Evolutionary conservation across 2,797 vertebrate species (phyloP).

Genomic region (Myripristis murdjan): DNA sequence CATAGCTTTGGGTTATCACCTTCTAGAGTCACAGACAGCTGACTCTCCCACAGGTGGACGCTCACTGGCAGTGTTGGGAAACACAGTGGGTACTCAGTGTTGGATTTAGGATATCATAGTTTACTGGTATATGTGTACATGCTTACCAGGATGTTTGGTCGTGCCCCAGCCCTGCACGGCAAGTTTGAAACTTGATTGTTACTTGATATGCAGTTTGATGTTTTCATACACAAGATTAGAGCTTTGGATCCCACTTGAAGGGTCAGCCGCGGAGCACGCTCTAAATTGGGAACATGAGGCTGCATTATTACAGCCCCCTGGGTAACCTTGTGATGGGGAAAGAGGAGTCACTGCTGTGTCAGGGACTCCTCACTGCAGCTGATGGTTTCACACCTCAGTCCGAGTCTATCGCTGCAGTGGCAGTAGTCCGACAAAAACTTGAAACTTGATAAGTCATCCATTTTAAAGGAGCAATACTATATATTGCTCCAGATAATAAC

Average conservation of each 20-base stretch:
- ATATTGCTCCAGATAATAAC: no score
- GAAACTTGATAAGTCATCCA: no score
- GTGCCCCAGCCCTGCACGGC: constrained; percentile 12
- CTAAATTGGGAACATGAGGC: constrained; percentile 60
- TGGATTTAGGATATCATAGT: constrained; percentile 17
- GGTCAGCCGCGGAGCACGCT: constrained; percentile 37
- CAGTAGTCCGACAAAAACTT: no score
- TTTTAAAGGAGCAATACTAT: no score
- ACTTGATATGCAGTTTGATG: constrained; percentile 1
- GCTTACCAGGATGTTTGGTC: constrained; percentile 24
- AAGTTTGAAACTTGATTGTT: neutral
- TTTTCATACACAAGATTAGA: constrained; percentile 37
- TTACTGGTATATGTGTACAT: constrained; percentile 23
- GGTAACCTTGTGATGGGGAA: neutral
- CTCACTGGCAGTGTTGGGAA: constrained; percentile 18
- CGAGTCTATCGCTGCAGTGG: no score
- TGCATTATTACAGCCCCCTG: constrained; percentile 14
- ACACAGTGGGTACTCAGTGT: constrained; percentile 21
- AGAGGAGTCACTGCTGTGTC: neutral
- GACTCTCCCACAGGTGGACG: constrained; percentile 45
- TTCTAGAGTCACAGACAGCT: constrained; percentile 74
- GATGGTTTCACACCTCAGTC: no score
- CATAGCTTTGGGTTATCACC: constrained; percentile 66
- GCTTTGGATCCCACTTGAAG: constrained; percentile 44
- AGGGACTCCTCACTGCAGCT: neutral